phyloP scores from a whole-genome alignment of 2,888 invertebrate genomes.

The Thereva nobilitata region DNA sequence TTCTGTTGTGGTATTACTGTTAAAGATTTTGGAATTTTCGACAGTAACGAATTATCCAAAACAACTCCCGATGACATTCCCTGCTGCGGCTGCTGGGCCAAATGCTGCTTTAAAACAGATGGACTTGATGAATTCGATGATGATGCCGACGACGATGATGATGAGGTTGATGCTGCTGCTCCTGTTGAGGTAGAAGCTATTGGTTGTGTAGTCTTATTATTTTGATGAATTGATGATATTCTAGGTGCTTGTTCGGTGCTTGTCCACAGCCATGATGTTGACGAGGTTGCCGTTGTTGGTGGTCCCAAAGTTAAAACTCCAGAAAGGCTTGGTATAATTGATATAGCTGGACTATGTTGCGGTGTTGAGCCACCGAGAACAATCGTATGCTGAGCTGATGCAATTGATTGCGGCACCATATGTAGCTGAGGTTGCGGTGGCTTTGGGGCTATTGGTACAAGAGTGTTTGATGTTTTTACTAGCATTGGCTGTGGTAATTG shows the following conservation, averaged over 20 bases:
- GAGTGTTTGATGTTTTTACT: slow-evolving; percentile 22
- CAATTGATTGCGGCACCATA: slow-evolving; percentile 27
- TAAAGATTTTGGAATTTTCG: slow-evolving; percentile 79
- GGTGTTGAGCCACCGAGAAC: not conserved
- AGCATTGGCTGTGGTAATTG: slow-evolving; percentile 37
- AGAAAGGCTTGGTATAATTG: slow-evolving; percentile 32
- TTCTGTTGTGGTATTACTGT: slow-evolving; percentile 75
- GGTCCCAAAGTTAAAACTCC: slow-evolving; percentile 22
- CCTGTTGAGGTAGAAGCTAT: not conserved
- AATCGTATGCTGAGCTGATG: slow-evolving; percentile 21
- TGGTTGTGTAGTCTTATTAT: no score
- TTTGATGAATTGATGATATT: no score
- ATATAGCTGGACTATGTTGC: not conserved
- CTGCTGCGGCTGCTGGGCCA: slow-evolving; percentile 46
- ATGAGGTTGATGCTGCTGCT: slow-evolving; percentile 37
- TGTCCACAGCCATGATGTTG: slow-evolving; percentile 36
- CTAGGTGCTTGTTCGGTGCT: not conserved
- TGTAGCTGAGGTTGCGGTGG: not conserved
- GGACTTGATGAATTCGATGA: slow-evolving; percentile 20
- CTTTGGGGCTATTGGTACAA: slow-evolving; percentile 14
- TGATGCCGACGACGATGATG: slow-evolving; percentile 50
- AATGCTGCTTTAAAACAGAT: slow-evolving; percentile 41
- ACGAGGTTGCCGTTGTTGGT: not conserved
- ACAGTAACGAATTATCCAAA: slow-evolving; percentile 62
- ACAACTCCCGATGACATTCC: slow-evolving; percentile 50